Conservation (phyloP, 2,797 vertebrate species). For the Coranthus polyacanthus region DNA sequence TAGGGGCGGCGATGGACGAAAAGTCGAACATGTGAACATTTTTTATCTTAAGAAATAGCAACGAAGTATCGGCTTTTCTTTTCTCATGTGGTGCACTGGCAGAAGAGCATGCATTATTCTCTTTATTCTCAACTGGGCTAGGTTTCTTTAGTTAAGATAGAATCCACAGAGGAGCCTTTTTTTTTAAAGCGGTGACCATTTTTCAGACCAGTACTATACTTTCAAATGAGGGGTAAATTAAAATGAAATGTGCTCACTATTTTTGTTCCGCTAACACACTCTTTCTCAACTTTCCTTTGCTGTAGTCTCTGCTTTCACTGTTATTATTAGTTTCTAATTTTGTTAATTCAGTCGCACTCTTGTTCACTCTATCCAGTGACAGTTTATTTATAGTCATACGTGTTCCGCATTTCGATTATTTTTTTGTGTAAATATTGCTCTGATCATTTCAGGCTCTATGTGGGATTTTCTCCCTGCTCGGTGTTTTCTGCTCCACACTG, state of each 20-base stretch:
- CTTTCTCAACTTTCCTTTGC: background rate
- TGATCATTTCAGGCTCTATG: too few relatives aligned
- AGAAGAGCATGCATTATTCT: conserved; percentile 5
- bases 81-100: background rate
- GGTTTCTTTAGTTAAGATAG: background rate
- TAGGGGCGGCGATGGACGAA: accelerated
- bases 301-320: too few relatives aligned
- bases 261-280: background rate
- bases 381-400: too few relatives aligned
- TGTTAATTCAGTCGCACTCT: background rate
- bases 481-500: too few relatives aligned
- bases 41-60: background rate
- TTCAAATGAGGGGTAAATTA: accelerated
- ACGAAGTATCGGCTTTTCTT: background rate
- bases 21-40: too few relatives aligned
- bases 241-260: background rate
- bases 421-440: too few relatives aligned
- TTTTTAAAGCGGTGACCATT: background rate
- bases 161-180: background rate
- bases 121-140: conserved; percentile 10
- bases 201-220: background rate
- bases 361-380: too few relatives aligned
- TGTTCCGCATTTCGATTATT: too few relatives aligned
- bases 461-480: too few relatives aligned
- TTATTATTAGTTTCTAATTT: background rate